phyloP scores from a whole-genome alignment of 2,113 vertebrate genomes.

The Engystomops pustulosus region DNA sequence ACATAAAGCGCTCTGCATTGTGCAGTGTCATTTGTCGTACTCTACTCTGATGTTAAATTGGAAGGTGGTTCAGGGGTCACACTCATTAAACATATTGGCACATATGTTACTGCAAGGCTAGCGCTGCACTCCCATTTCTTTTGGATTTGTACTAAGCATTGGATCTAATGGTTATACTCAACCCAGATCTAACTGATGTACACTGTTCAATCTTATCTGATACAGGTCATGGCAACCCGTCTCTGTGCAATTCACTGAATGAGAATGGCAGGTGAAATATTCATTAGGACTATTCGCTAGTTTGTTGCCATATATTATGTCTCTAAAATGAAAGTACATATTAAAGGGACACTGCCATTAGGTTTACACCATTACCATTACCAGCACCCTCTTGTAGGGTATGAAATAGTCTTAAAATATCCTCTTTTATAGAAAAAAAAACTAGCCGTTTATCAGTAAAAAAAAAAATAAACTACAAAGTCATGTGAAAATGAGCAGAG shows the following conservation, averaged over 20 bases:
- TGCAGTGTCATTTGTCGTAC: conserved; percentile 36
- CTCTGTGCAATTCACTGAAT: neutral
- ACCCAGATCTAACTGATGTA: neutral
- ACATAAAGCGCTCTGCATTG: neutral
- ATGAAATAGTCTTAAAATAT: too few relatives aligned
- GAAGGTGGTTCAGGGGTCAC: conserved; percentile 60
- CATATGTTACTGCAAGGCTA: conserved; percentile 33
- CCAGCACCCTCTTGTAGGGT: too few relatives aligned
- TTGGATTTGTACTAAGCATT: neutral
- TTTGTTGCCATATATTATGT: too few relatives aligned
- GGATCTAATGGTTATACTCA: neutral
- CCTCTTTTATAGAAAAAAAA: too few relatives aligned
- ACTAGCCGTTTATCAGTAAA: too few relatives aligned
- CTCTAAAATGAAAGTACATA: too few relatives aligned
- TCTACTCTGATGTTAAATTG: neutral
- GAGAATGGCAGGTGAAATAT: neutral
- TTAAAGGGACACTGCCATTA: too few relatives aligned
- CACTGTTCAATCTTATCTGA: neutral
- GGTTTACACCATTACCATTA: too few relatives aligned
- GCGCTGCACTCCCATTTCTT: conserved; percentile 54
- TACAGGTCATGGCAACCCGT: neutral
- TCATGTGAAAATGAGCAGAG: too few relatives aligned
- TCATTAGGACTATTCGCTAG: neutral
- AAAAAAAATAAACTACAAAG: too few relatives aligned
- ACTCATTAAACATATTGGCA: conserved; percentile 32